Evolutionary conservation across 2,797 vertebrate species (phyloP).

Genomic region (Molossus alvarezi): DNA sequence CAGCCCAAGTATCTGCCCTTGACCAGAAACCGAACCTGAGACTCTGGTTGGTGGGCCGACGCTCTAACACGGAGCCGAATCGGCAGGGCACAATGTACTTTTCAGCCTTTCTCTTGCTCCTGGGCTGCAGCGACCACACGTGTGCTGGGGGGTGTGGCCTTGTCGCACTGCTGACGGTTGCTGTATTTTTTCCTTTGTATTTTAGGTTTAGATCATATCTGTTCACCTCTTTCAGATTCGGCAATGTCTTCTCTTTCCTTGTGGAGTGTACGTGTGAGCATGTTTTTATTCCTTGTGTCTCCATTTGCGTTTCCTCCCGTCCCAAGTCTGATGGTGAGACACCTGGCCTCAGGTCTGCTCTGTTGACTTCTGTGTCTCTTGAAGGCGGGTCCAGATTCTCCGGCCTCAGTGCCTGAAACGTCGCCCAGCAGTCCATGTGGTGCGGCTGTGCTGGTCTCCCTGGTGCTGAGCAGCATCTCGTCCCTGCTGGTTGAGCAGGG

Average conservation of each 20-base stretch:
- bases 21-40: too few species aligned
- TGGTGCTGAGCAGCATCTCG: too few species aligned
- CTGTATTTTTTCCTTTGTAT: neutral
- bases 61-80: too few species aligned
- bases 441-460: too few species aligned
- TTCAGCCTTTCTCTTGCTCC: neutral
- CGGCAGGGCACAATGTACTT: neutral
- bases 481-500: too few species aligned
- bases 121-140: neutral
- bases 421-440: too few species aligned
- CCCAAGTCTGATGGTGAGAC: too few species aligned
- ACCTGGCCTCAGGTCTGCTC: neutral
- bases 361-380: neutral
- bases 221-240: neutral
- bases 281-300: neutral
- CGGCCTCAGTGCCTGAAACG: neutral
- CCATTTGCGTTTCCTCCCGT: neutral
- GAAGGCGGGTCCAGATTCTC: neutral
- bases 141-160: too few species aligned
- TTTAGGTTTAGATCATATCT: neutral
- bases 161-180: too few species aligned
- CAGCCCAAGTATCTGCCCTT: too few species aligned
- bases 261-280: too few species aligned
- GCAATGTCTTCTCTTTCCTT: neutral
- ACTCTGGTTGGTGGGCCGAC: too few species aligned